Percentiles rank a stretch among this genome's conserved stretches.
Conservation (phyloP, 2,888 invertebrate species). For the Meloe dianella region DNA sequence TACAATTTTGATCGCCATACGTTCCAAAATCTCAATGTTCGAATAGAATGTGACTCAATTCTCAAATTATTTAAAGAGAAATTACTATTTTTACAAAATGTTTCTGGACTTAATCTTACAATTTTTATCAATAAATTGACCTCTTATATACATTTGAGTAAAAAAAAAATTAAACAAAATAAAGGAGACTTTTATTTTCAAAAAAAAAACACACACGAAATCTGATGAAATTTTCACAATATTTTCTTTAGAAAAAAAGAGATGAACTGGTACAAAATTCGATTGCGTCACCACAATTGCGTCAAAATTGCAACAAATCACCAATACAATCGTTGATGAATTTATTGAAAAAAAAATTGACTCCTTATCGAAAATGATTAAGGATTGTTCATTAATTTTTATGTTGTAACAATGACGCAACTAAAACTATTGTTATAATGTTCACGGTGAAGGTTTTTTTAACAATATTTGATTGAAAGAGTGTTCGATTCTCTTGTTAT, state of each 20-base stretch:
- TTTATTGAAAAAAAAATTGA: not conserved
- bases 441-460: not conserved
- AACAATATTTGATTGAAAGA: not conserved
- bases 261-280: not conserved
- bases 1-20: not conserved
- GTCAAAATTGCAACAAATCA: not conserved
- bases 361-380: not conserved
- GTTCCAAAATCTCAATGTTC: too few species aligned
- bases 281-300: not conserved
- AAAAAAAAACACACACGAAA: not conserved
- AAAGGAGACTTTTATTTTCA: not conserved
- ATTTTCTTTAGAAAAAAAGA: not conserved
- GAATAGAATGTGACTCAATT: too few species aligned
- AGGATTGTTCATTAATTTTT: not conserved
- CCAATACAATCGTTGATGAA: not conserved
- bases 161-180: not conserved
- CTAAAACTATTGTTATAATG: not conserved
- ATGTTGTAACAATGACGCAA: not conserved
- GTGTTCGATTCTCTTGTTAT: too few species aligned
- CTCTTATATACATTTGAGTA: not conserved
- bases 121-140: conserved; percentile 2
- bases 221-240: not conserved
- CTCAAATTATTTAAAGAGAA: too few species aligned
- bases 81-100: not conserved
- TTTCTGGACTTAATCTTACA: not conserved